phyloP scores from a whole-genome alignment of 2,888 invertebrate genomes.

The Clusia tigrina region DNA sequence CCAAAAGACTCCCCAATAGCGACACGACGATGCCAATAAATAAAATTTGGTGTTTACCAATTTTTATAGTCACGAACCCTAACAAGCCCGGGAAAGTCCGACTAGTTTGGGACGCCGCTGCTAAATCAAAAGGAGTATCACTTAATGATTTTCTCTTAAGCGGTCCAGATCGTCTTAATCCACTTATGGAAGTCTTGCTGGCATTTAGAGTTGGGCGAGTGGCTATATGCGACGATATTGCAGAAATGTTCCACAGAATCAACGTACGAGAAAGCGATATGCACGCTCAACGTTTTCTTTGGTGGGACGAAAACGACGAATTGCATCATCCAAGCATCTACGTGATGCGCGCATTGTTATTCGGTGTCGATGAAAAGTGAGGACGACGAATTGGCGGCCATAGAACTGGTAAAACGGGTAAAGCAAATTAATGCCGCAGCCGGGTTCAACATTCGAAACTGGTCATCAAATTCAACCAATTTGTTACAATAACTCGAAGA shows the following conservation, averaged over 20 bases:
- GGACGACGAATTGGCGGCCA: slow-evolving; percentile 9
- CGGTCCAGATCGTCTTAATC: no score
- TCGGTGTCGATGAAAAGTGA: slow-evolving; percentile 20
- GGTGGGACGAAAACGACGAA: slow-evolving; percentile 24
- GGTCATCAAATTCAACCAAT: slow-evolving; percentile 18
- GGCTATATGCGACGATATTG: no score
- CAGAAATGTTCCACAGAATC: no score
- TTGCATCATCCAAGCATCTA: slow-evolving; percentile 15
- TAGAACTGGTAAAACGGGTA: slow-evolving; percentile 5
- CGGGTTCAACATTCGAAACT: slow-evolving; percentile 24
- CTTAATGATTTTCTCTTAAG: no score
- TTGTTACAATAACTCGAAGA: slow-evolving; percentile 4
- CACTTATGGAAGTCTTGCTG: slow-evolving; percentile 40
- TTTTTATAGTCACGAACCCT: slow-evolving; percentile 29
- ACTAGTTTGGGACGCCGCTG: slow-evolving; percentile 52
- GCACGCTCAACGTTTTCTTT: slow-evolving; percentile 31
- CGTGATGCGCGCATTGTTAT: slow-evolving; percentile 27
- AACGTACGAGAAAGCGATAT: no score
- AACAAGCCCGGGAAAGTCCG: slow-evolving; percentile 43
- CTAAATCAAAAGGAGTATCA: slow-evolving; percentile 39
- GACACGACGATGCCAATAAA: neutral
- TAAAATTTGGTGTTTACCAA: slow-evolving; percentile 10
- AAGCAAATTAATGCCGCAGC: slow-evolving; percentile 16
- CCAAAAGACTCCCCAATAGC: neutral
- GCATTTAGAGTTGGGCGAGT: no score